A percentile compares a stretch with the other conserved stretches of the same genome.
These are phyloP conservation scores for Octomys mimax DNA, from an alignment of 2,797 vertebrate genomes.

Conservation along the genomic window DNA sequence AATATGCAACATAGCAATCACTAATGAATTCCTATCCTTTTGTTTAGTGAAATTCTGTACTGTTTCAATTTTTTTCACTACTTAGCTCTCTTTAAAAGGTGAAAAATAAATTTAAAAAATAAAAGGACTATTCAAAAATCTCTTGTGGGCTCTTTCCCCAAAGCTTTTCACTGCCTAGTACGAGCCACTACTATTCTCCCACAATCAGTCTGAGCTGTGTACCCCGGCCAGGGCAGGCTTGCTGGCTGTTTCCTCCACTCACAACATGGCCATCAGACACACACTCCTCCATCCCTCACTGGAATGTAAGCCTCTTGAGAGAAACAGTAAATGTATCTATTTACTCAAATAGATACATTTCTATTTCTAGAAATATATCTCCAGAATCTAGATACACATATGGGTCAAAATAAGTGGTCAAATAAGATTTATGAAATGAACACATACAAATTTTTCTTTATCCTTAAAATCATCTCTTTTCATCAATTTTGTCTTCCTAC, in stretches of 20 bases:
- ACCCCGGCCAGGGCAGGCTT: background rate
- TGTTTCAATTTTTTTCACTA: no score
- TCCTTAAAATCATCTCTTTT: slow-evolving; percentile 37
- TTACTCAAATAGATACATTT: no score
- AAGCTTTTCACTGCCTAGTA: background rate
- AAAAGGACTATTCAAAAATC: background rate
- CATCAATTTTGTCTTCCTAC: slow-evolving; percentile 32
- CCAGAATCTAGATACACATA: background rate
- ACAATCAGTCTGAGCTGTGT: background rate
- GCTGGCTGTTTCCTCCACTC: background rate
- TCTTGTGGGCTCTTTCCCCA: background rate
- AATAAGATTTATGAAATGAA: background rate
- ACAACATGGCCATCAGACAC: background rate
- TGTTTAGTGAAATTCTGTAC: no score
- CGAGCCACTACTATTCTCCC: background rate
- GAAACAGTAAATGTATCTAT: background rate
- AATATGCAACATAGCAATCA: no score
- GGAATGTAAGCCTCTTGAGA: background rate
- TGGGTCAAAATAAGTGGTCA: background rate
- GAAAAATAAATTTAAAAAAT: no score
- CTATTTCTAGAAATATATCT: background rate
- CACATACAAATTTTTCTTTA: background rate
- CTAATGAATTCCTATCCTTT: no score
- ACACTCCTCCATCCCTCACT: background rate
- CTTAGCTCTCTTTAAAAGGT: no score